Evolutionary conservation across 2,797 vertebrate genomes (phyloP).

Genomic region (Crocodylus rhombifer): DNA sequence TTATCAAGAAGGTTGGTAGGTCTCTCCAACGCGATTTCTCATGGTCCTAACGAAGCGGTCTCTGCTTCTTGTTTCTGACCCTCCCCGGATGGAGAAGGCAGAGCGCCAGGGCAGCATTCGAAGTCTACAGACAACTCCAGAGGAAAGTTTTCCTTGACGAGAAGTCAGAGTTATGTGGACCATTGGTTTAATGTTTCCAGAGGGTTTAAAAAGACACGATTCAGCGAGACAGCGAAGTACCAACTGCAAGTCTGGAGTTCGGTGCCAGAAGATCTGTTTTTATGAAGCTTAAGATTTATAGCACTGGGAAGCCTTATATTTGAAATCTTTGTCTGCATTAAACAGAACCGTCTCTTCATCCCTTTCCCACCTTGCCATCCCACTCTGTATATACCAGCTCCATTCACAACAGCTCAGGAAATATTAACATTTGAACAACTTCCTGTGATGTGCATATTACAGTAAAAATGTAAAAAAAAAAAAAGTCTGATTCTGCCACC

Average conservation of each 20-base stretch:
- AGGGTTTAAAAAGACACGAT: not conserved
- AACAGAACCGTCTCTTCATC: not conserved
- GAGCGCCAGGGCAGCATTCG: not conserved
- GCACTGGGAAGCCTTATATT: not conserved
- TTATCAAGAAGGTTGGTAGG: not conserved
- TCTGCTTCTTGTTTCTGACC: not conserved
- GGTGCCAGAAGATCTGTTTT: not conserved
- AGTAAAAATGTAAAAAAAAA: not conserved
- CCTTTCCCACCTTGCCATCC: not conserved
- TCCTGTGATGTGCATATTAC: rapidly evolving
- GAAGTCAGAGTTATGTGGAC: not conserved
- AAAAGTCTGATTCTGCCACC: not conserved
- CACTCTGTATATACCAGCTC: not conserved
- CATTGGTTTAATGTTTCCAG: not conserved
- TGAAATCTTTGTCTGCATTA: conserved; percentile 8
- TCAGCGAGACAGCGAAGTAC: not conserved
- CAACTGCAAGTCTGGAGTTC: not conserved
- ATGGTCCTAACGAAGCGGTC: not conserved
- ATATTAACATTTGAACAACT: not conserved
- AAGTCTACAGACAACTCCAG: not conserved
- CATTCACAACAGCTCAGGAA: not conserved
- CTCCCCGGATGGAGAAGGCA: not conserved
- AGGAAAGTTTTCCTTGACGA: conserved; percentile 3
- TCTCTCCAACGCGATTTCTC: not conserved
- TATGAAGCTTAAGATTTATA: not conserved